These are phyloP conservation scores for Cathartes aura DNA, from an alignment of 2,113 vertebrate species.

Conservation along the genomic window DNA sequence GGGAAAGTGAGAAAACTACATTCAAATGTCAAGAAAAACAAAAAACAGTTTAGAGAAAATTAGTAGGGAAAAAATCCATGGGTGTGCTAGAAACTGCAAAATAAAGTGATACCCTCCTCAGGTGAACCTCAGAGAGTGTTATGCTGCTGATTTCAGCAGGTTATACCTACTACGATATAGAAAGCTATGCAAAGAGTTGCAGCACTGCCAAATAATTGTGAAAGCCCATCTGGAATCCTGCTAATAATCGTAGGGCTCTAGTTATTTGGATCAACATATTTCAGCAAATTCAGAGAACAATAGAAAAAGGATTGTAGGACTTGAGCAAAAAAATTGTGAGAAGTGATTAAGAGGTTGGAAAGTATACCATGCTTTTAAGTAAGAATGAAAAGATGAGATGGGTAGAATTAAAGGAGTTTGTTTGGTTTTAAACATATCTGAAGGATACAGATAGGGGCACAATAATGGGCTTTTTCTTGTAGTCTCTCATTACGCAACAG, in stretches of 20 bases:
- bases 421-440: background rate
- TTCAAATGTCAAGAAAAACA: background rate
- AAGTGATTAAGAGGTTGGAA: background rate
- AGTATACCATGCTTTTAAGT: background rate
- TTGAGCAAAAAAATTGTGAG: background rate
- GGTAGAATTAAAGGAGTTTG: background rate
- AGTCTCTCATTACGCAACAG: background rate
- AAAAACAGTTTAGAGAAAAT: background rate
- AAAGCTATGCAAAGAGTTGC: background rate
- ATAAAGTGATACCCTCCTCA: background rate
- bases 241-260: background rate
- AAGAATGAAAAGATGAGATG: background rate
- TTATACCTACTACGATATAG: background rate
- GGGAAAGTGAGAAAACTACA: background rate
- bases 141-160: background rate
- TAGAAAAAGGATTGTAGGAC: background rate
- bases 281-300: background rate
- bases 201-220: background rate
- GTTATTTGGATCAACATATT: background rate
- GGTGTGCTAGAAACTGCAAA: background rate
- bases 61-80: background rate
- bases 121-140: background rate
- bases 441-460: background rate
- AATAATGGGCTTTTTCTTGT: background rate
- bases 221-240: background rate